Evolutionary conservation across 1,140 invertebrate species (phyloP).

Genomic region (Teleogryllus occipitalis): DNA sequence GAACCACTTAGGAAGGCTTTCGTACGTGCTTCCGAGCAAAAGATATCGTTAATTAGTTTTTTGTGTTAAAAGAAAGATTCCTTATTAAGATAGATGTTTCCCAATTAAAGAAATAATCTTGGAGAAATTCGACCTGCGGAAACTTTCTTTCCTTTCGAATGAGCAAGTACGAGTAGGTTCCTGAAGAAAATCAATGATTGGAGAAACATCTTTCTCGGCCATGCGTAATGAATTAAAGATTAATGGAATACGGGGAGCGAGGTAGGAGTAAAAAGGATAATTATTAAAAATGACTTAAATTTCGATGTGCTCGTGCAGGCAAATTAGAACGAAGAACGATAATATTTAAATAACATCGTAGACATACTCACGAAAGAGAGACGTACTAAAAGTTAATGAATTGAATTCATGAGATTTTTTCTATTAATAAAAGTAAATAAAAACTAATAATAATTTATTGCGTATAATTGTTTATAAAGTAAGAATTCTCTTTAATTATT

Average conservation of each 20-base stretch:
- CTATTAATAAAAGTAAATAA: background rate
- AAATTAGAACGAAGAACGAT: no score
- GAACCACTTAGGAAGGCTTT: no score
- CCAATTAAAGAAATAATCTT: constrained; percentile 6
- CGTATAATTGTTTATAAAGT: no score
- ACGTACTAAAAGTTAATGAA: background rate
- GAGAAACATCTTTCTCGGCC: background rate
- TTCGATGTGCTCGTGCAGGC: no score
- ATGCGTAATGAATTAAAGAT: background rate
- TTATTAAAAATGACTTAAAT: no score
- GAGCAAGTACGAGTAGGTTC: no score
- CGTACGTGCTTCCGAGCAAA: no score
- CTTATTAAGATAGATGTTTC: background rate
- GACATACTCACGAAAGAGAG: no score
- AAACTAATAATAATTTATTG: background rate
- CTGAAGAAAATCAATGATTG: background rate
- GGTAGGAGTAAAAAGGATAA: no score
- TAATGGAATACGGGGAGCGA: background rate
- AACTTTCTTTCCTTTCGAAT: no score
- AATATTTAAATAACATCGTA: no score
- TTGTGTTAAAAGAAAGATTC: background rate
- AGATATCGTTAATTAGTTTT: background rate
- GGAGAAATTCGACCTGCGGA: background rate
- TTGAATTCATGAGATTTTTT: background rate
- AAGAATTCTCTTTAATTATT: no score